phyloP scores from a whole-genome alignment of 2,888 invertebrate genomes.

The Kuschelorhynchus macadamiae region DNA sequence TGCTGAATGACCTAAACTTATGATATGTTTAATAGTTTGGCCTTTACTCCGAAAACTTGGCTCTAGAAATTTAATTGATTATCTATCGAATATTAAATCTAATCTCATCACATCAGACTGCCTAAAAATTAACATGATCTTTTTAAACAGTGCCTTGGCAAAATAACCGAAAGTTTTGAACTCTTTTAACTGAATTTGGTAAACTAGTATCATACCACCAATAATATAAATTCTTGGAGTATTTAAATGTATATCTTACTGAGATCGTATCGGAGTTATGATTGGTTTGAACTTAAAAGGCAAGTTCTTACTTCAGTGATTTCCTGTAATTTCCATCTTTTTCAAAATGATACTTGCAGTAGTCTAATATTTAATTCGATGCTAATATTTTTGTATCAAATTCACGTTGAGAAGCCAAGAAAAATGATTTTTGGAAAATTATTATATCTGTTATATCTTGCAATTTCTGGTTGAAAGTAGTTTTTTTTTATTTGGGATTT shows the following conservation, averaged over 20 bases:
- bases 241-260: slow-evolving; percentile 49
- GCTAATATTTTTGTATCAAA: not conserved
- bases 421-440: slow-evolving; percentile 20
- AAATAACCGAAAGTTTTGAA: slow-evolving; percentile 50
- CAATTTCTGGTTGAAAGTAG: too few relatives aligned
- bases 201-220: slow-evolving; percentile 47
- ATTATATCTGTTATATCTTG: too few relatives aligned
- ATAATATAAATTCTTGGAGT: too few relatives aligned
- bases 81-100: slow-evolving; percentile 24
- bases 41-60: slow-evolving; percentile 54
- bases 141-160: slow-evolving; percentile 52
- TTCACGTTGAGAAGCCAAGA: not conserved
- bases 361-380: slow-evolving; percentile 18
- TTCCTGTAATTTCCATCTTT: slow-evolving; percentile 28
- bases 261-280: slow-evolving; percentile 35
- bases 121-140: not conserved
- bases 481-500: too few relatives aligned
- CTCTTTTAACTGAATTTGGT: slow-evolving; percentile 37
- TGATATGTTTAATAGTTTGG: slow-evolving; percentile 52
- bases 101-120: slow-evolving; percentile 44
- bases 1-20: slow-evolving; percentile 50
- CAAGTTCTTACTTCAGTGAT: slow-evolving; percentile 33
- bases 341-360: slow-evolving; percentile 33
- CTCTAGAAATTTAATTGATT: slow-evolving; percentile 51
- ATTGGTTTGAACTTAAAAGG: slow-evolving; percentile 31